Percentiles rank a stretch among this genome's conserved stretches.
These are phyloP conservation scores for Pangasius sanitwongsei DNA, from an alignment of 2,797 vertebrate species.

Conservation along the genomic window DNA sequence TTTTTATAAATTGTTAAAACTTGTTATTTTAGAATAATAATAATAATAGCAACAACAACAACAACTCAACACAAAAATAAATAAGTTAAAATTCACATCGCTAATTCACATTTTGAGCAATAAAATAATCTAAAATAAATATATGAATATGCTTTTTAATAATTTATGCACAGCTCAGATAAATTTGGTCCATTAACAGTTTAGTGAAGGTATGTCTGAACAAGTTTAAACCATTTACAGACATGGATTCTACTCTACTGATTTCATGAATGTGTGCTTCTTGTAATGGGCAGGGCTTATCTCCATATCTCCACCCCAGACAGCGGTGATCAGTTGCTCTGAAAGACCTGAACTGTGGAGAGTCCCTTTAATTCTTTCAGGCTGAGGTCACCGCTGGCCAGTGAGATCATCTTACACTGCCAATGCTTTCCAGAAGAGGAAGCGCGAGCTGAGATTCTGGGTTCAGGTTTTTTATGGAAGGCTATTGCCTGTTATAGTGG, in stretches of 20 bases:
- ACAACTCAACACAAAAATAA: background rate
- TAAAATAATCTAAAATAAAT: background rate
- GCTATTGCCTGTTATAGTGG: background rate
- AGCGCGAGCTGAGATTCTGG: constrained; percentile 8
- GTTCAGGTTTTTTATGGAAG: constrained; percentile 17
- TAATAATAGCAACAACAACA: background rate
- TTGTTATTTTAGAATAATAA: too few relatives aligned
- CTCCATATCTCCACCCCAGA: constrained; percentile 37
- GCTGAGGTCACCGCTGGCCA: constrained; percentile 76
- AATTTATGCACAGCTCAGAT: background rate
- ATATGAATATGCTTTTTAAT: background rate
- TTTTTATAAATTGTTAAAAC: too few relatives aligned
- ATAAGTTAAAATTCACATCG: too few relatives aligned
- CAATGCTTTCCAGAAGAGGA: constrained; percentile 66
- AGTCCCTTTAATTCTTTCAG: constrained; percentile 68
- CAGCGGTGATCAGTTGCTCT: constrained; percentile 60
- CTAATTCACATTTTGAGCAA: background rate
- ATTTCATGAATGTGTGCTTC: constrained; percentile 9
- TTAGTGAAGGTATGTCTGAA: background rate
- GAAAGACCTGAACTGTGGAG: constrained; percentile 64
- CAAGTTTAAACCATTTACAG: background rate
- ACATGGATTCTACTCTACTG: background rate
- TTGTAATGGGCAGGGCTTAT: constrained; percentile 16
- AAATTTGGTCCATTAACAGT: background rate
- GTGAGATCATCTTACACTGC: constrained; percentile 72